Evolutionary conservation across 1,140 invertebrate species (phyloP), one percentile per base, ranked within the genome.

Genomic region (Drosophila asahinai): DNA sequence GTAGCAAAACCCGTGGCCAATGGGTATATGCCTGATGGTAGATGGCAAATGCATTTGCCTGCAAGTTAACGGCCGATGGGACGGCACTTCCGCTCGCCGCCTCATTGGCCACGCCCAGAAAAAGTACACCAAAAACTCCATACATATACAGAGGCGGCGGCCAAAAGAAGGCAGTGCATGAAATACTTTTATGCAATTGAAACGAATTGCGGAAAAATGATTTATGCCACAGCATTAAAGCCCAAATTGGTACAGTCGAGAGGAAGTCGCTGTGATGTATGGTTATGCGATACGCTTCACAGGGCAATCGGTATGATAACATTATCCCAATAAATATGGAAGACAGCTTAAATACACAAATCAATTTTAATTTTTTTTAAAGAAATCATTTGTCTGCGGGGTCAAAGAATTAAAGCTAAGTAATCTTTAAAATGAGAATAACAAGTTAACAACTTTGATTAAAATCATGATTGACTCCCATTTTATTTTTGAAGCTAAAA

Each of bases 151-250:
- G 30, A 33, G 47, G 45, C 40, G 36, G 33, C 40, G 27, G n/a
- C 51, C 49, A 25, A 58, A 47, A 63, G 62, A 51, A 57, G 63
- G 45, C 40, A 57, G 61, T 66, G 70, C 71, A 75, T 84, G 74
- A 89, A 87, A 89, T 90, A 89, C 83, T 83, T 84, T 81, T 60
- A 73, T 68, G 86, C 86, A 89, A 87, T 89, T 89, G 84, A 89
- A 87, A 87, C 68, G 73, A 80, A 80, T 80, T 80, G 77, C 66
- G 48, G 58, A 87, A 87, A 86, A 81, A 89, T 89, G 83, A 87
- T 89, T 87, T 87, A 87, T 87, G 78, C 66, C 66, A 79, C 66
- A 78, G 84, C 86, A 87, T 87, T 87, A 89, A 78, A 84, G 80
- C 63, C 59, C 81, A 79, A 87, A 87, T 89, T 80, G 86, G 77